Evolutionary conservation across 1,140 invertebrate genomes (phyloP).

Genomic region (Trachymyrmex cornetzi): DNA sequence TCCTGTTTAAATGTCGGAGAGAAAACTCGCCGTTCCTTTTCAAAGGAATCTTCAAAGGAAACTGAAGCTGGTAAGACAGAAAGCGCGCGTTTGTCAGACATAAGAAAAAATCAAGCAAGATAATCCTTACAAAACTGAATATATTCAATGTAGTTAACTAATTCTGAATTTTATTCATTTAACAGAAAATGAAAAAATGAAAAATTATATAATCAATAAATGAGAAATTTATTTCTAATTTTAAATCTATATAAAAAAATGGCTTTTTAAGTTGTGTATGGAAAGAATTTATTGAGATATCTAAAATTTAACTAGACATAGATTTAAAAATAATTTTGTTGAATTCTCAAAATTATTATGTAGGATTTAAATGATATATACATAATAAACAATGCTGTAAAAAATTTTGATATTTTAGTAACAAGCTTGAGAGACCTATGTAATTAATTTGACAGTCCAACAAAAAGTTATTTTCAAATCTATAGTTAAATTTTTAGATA

Average conservation of each 20-base stretch:
- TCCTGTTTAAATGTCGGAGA: neutral
- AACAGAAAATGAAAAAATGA: neutral
- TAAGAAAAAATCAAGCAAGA: neutral
- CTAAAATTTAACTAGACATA: too few species aligned
- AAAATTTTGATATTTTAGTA: too few species aligned
- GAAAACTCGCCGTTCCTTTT: conserved; percentile 3
- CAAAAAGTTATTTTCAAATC: too few species aligned
- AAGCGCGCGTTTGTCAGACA: conserved; percentile 10
- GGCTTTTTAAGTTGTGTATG: too few species aligned
- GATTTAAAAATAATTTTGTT: too few species aligned
- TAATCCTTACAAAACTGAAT: neutral
- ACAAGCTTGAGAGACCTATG: too few species aligned
- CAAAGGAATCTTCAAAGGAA: conserved; percentile 55
- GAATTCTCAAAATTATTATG: too few species aligned
- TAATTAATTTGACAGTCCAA: too few species aligned
- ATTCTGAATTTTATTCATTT: neutral
- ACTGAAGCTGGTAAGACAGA: conserved; percentile 17
- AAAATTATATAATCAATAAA: neutral
- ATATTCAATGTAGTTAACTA: neutral
- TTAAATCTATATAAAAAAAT: neutral
- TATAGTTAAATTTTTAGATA: too few species aligned
- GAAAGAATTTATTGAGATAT: too few species aligned
- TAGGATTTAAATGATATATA: too few species aligned
- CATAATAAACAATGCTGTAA: too few species aligned
- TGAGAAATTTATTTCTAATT: neutral